phyloP scores from a whole-genome alignment of 2,888 invertebrate species.

The Agrotis puta region DNA sequence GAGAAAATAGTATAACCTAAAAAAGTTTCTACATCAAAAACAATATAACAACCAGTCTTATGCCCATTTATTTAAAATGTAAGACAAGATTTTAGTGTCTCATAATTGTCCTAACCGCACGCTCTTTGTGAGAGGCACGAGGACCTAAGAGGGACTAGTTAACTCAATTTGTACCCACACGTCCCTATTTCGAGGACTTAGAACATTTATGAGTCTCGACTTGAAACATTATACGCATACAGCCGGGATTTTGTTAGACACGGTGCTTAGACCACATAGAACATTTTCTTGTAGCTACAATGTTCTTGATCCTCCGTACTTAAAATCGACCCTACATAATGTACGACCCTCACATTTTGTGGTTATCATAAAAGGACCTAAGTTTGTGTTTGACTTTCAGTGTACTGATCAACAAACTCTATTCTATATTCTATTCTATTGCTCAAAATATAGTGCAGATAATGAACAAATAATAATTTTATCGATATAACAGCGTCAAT shows the following conservation, averaged over 20 bases:
- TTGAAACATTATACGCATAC: not conserved
- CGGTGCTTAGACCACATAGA: not conserved
- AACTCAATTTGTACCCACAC: slow-evolving; percentile 27
- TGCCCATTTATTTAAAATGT: not conserved
- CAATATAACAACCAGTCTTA: too few relatives aligned
- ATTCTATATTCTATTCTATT: too few relatives aligned
- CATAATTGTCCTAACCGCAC: slow-evolving; percentile 12
- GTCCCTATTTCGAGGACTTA: slow-evolving; percentile 4
- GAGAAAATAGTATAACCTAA: too few relatives aligned
- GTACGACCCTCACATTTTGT: slow-evolving; percentile 22
- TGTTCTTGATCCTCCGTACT: not conserved
- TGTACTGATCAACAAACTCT: not conserved
- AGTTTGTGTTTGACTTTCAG: slow-evolving; percentile 10
- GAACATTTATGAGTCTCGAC: not conserved
- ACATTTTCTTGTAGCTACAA: not conserved
- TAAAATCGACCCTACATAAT: not conserved
- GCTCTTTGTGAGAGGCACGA: slow-evolving; percentile 4
- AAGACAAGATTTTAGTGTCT: not conserved
- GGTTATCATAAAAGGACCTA: slow-evolving; percentile 21
- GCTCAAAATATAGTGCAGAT: too few relatives aligned
- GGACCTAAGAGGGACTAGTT: slow-evolving; percentile 8
- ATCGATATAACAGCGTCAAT: too few relatives aligned
- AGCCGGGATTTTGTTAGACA: not conserved
- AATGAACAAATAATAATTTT: too few relatives aligned
- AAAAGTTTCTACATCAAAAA: too few relatives aligned